A percentile compares a stretch with the other conserved stretches of the same genome.
phyloP scores from a whole-genome alignment of 2,888 invertebrate genomes.

The Pollenia griseotomentosa region DNA sequence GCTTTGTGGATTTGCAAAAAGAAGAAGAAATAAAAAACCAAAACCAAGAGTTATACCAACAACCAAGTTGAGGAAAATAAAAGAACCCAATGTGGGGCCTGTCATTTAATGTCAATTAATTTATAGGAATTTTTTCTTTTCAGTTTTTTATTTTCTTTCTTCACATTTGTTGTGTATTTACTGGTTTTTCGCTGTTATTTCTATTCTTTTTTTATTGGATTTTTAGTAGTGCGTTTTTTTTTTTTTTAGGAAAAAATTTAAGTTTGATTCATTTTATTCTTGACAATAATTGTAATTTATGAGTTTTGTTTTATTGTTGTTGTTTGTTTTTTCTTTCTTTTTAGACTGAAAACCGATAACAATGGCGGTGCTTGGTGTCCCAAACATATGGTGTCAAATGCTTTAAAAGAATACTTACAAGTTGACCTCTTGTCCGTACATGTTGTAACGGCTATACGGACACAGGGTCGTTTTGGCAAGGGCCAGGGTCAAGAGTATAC shows the following conservation, averaged over 20 bases:
- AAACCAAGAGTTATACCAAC: slow-evolving; percentile 56
- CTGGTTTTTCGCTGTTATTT: slow-evolving; percentile 40
- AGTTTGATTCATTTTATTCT: slow-evolving; percentile 53
- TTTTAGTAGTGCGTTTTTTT: slow-evolving; percentile 51
- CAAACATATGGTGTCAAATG: slow-evolving; percentile 88
- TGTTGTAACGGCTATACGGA: slow-evolving; percentile 89
- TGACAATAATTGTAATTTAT: slow-evolving; percentile 73
- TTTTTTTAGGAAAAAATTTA: slow-evolving; percentile 25
- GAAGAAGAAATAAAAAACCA: slow-evolving; percentile 29
- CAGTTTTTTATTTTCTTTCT: slow-evolving; percentile 32
- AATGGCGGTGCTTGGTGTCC: slow-evolving; percentile 96
- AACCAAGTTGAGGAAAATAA: slow-evolving; percentile 17
- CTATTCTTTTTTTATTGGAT: neutral
- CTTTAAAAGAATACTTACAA: slow-evolving; percentile 91
- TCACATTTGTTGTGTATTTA: slow-evolving; percentile 15
- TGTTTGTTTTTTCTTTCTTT: slow-evolving; percentile 65
- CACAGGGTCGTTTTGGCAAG: slow-evolving; percentile 93
- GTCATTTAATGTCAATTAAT: slow-evolving; percentile 83
- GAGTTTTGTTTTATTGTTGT: slow-evolving; percentile 53
- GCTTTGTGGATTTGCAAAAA: slow-evolving; percentile 68
- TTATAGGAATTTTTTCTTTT: slow-evolving; percentile 77
- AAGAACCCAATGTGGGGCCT: slow-evolving; percentile 79
- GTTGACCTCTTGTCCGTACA: slow-evolving; percentile 88
- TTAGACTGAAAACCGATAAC: slow-evolving; percentile 90
- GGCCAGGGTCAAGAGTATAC: slow-evolving; percentile 93